phyloP scores from a whole-genome alignment of 2,888 invertebrate species.

The Molorchus minor region DNA sequence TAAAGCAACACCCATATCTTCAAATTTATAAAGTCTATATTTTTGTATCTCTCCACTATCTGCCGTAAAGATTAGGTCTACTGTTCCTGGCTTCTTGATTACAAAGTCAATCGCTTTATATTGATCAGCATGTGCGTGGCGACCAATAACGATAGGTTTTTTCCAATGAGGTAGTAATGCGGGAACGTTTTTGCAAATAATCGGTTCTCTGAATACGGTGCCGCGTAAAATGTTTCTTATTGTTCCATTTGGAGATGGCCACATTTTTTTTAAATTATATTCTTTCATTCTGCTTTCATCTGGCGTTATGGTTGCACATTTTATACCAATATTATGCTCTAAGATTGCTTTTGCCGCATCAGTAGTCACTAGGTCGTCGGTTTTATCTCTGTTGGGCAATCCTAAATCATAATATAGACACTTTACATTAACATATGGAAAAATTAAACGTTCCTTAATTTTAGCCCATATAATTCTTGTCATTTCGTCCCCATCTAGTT shows the following conservation, averaged over 20 bases:
- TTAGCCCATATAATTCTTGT: conserved; percentile 90
- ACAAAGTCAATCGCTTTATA: conserved; percentile 88
- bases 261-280: conserved; percentile 93
- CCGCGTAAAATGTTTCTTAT: conserved; percentile 93
- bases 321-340: conserved; percentile 88
- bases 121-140: conserved; percentile 91
- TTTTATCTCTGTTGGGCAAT: conserved; percentile 80
- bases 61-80: conserved; percentile 77
- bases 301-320: conserved; percentile 91
- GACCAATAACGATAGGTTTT: conserved; percentile 84
- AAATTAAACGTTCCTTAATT: conserved; percentile 85
- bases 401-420: conserved; percentile 87
- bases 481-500: conserved; percentile 95
- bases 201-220: conserved; percentile 92
- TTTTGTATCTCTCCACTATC: conserved; percentile 68
- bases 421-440: conserved; percentile 81
- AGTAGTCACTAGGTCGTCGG: conserved; percentile 85
- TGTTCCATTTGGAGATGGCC: conserved; percentile 91
- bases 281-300: conserved; percentile 89
- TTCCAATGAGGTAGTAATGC: conserved; percentile 89
- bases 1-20: conserved; percentile 78
- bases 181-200: conserved; percentile 86
- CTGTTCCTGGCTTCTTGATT: conserved; percentile 77
- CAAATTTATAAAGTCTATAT: conserved; percentile 75
- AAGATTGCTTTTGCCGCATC: conserved; percentile 85